These are phyloP conservation scores for Pangasianodon hypophthalmus DNA, from an alignment of 2,113 vertebrate genomes.

Conservation along the genomic window DNA sequence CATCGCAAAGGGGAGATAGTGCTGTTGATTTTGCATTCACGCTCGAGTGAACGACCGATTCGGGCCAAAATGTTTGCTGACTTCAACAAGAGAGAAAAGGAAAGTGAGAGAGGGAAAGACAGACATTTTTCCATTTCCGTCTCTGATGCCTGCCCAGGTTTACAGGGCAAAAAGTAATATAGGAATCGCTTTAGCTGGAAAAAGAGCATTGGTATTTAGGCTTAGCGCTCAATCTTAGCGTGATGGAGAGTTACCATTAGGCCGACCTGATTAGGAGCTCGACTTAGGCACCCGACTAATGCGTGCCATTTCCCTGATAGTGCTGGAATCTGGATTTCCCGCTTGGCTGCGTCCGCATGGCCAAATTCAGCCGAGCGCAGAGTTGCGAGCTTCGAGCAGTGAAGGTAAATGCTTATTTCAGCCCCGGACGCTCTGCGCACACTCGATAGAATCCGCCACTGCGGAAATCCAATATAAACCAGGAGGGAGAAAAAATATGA, in stretches of 20 bases:
- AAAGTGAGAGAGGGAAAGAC: constrained; percentile 34
- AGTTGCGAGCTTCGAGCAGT: constrained; percentile 68
- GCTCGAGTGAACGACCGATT: constrained; percentile 39
- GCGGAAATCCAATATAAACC: constrained; percentile 46
- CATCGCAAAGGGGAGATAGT: constrained; percentile 38
- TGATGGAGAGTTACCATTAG: constrained; percentile 70
- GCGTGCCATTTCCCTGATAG: constrained; percentile 81
- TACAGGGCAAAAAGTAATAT: constrained; percentile 69
- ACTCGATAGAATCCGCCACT: constrained; percentile 56
- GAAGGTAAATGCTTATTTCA: constrained; percentile 73
- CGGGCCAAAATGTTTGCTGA: constrained; percentile 55
- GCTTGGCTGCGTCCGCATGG: constrained; percentile 73
- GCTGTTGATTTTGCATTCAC: constrained; percentile 51
- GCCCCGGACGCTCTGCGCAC: constrained; percentile 39
- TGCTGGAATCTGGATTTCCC: constrained; percentile 80
- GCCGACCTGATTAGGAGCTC: constrained; percentile 73
- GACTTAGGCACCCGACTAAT: constrained; percentile 74
- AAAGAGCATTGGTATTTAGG: constrained; percentile 71
- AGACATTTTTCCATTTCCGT: constrained; percentile 35
- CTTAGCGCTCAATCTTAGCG: constrained; percentile 76
- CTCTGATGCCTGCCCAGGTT: constrained; percentile 63
- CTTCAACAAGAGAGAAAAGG: constrained; percentile 34
- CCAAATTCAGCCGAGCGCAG: constrained; percentile 79
- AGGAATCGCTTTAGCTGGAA: constrained; percentile 74
- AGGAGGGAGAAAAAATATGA: constrained; percentile 29